Conservation (phyloP, 2,797 vertebrate genomes). For the Meriones psammophilus region DNA sequence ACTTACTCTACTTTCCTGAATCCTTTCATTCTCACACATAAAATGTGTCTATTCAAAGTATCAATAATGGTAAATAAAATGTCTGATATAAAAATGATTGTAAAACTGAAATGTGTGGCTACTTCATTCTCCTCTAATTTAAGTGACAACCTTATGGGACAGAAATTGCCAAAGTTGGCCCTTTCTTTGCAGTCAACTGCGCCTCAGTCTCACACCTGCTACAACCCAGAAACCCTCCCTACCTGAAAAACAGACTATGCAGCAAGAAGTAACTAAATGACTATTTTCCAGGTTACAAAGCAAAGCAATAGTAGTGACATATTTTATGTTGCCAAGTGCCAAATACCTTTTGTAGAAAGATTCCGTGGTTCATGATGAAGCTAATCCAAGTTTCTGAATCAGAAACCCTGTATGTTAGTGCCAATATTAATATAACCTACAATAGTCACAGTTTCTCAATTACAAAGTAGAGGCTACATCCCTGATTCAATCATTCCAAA, state of each 20-base stretch:
- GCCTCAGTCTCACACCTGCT: neutral
- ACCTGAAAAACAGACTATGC: conserved; percentile 3
- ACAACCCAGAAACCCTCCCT: neutral
- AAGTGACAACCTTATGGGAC: conserved; percentile 4
- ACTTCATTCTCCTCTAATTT: conserved; percentile 9
- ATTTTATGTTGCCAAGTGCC: neutral
- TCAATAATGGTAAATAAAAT: conserved; percentile 4
- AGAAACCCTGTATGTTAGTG: conserved; percentile 16
- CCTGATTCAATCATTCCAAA: neutral
- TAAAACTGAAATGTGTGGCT: conserved; percentile 39
- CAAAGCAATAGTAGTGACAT: conserved; percentile 1
- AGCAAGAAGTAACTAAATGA: conserved; percentile 19
- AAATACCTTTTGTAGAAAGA: conserved; percentile 31
- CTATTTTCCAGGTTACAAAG: conserved; percentile 27
- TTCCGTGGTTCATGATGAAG: neutral
- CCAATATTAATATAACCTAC: neutral
- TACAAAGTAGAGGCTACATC: neutral
- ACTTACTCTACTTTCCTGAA: conserved; percentile 33
- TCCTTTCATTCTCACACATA: conserved; percentile 18
- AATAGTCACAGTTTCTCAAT: conserved; percentile 25
- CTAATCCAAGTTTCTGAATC: neutral
- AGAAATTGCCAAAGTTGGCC: neutral
- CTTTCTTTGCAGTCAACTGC: neutral
- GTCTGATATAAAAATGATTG: neutral
- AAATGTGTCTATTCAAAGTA: conserved; percentile 22